phyloP scores from a whole-genome alignment of 2,113 vertebrate species.

The Psittacus erithacus region DNA sequence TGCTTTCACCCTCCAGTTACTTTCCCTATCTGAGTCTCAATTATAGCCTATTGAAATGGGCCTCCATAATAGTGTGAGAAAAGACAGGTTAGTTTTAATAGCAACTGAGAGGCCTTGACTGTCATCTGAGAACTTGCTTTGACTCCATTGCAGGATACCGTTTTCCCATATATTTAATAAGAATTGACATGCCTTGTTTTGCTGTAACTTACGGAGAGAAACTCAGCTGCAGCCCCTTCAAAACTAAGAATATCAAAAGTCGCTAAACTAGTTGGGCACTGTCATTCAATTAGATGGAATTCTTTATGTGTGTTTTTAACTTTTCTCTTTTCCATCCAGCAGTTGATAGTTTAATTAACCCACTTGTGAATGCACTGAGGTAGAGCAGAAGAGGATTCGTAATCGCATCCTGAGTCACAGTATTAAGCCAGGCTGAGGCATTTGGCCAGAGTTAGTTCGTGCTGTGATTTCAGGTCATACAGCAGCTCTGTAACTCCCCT shows the following conservation, averaged over 20 bases:
- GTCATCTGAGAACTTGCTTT: neutral
- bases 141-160: neutral
- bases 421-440: neutral
- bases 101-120: neutral
- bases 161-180: neutral
- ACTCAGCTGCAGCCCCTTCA: neutral
- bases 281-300: neutral
- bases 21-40: neutral
- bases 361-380: neutral
- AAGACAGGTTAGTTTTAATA: neutral
- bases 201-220: neutral
- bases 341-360: neutral
- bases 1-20: neutral
- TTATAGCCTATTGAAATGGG: neutral
- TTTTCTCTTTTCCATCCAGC: neutral
- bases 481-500: neutral
- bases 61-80: neutral
- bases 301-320: neutral
- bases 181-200: neutral
- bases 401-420: neutral
- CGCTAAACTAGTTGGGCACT: neutral
- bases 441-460: neutral
- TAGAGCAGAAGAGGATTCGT: neutral
- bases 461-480: neutral
- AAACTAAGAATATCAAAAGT: neutral